Evolutionary conservation across 2,888 invertebrate species (phyloP).

Genomic region (Crematogaster levior): DNA sequence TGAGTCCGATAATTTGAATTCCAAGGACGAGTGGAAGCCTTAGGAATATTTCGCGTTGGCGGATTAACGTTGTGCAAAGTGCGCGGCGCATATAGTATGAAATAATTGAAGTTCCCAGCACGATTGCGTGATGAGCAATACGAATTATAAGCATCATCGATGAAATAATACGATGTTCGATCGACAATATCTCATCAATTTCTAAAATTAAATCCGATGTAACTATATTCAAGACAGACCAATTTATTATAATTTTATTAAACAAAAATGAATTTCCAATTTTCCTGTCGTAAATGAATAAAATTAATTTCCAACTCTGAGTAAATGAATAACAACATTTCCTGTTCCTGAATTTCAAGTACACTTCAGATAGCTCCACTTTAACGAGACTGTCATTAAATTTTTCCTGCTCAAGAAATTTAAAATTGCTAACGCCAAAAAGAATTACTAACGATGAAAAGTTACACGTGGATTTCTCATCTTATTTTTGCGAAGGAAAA

Average conservation of each 20-base stretch:
- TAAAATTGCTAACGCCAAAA: neutral
- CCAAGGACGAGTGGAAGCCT: constrained; percentile 46
- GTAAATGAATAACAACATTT: neutral
- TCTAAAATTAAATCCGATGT: constrained; percentile 3
- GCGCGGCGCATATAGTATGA: constrained; percentile 25
- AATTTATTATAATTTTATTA: neutral
- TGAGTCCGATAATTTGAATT: constrained; percentile 36
- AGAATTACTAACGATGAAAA: neutral
- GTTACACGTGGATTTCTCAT: neutral
- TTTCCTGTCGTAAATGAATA: no score
- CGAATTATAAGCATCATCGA: constrained; percentile 41
- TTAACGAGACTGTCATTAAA: neutral
- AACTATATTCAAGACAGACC: neutral
- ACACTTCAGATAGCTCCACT: neutral
- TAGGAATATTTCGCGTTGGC: constrained; percentile 53
- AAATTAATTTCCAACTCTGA: no score
- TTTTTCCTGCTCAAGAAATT: neutral
- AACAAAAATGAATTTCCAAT: neutral
- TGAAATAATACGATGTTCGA: constrained; percentile 30
- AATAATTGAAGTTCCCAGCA: constrained; percentile 49
- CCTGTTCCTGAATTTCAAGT: neutral
- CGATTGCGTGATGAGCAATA: constrained; percentile 33
- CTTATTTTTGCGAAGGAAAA: neutral
- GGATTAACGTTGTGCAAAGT: constrained; percentile 51
- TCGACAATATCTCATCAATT: neutral